phyloP scores from a whole-genome alignment of 1,140 invertebrate species.

The Pinna nobilis region DNA sequence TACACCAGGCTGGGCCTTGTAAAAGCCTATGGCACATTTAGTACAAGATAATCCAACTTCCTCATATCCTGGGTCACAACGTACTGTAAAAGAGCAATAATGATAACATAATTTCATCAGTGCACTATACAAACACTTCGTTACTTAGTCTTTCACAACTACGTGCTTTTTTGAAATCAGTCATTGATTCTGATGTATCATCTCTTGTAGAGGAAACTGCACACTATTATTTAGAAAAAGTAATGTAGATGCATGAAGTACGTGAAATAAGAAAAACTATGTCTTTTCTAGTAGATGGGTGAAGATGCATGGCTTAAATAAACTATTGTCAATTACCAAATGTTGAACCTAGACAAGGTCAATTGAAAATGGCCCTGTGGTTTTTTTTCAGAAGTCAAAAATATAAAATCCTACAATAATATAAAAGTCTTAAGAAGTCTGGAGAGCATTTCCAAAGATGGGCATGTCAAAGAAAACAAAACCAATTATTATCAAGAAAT shows the following conservation, averaged over 20 bases:
- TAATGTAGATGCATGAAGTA: too few species aligned
- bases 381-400: not conserved
- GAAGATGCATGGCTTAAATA: too few species aligned
- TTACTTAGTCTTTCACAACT: too few species aligned
- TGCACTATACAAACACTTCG: too few species aligned
- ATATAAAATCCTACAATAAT: not conserved
- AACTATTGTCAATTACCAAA: too few species aligned
- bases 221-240: too few species aligned
- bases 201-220: too few species aligned
- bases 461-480: not conserved
- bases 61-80: slow-evolving; percentile 34
- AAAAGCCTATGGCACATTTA: slow-evolving; percentile 45
- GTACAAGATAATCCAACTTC: slow-evolving; percentile 36
- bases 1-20: slow-evolving; percentile 24
- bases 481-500: not conserved
- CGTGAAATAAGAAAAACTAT: too few species aligned
- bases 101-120: not conserved
- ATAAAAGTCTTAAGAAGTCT: not conserved
- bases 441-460: not conserved
- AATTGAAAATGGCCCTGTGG: not conserved
- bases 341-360: too few species aligned
- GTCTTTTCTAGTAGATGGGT: too few species aligned
- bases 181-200: too few species aligned
- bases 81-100: slow-evolving; percentile 18
- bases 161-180: too few species aligned